These are phyloP conservation scores for Lynx canadensis DNA, from an alignment of 2,113 vertebrate species.

Conservation along the genomic window DNA sequence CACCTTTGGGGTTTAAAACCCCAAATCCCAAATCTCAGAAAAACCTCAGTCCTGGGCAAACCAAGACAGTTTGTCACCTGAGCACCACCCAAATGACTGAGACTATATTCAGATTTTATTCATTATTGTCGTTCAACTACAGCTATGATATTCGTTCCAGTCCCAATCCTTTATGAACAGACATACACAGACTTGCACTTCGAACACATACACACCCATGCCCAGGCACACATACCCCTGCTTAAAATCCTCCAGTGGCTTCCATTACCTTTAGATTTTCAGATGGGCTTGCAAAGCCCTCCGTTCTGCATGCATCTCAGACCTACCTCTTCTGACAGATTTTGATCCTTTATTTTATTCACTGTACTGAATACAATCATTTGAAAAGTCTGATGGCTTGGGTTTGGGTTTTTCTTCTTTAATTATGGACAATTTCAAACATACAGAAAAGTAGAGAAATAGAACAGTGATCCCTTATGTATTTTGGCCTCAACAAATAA, in stretches of 20 bases:
- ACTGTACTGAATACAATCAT: background rate
- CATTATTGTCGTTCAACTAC: background rate
- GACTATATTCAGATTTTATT: background rate
- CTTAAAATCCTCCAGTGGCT: background rate
- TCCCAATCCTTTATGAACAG: background rate
- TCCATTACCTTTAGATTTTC: background rate
- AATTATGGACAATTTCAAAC: background rate
- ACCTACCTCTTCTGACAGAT: background rate
- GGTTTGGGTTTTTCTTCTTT: background rate
- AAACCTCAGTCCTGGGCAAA: background rate
- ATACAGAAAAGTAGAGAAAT: background rate
- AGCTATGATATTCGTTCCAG: background rate
- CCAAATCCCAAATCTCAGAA: background rate
- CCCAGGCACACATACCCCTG: background rate
- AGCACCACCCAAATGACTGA: background rate
- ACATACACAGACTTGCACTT: background rate
- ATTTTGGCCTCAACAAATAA: background rate
- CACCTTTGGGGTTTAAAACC: background rate
- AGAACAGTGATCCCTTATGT: background rate
- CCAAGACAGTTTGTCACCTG: background rate
- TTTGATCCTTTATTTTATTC: background rate
- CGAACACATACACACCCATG: background rate
- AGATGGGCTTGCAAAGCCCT: background rate
- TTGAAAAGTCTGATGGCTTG: background rate
- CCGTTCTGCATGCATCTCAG: background rate